These are phyloP conservation scores for Ceriagrion tenellum DNA, from an alignment of 2,888 invertebrate species.

Conservation along the genomic window DNA sequence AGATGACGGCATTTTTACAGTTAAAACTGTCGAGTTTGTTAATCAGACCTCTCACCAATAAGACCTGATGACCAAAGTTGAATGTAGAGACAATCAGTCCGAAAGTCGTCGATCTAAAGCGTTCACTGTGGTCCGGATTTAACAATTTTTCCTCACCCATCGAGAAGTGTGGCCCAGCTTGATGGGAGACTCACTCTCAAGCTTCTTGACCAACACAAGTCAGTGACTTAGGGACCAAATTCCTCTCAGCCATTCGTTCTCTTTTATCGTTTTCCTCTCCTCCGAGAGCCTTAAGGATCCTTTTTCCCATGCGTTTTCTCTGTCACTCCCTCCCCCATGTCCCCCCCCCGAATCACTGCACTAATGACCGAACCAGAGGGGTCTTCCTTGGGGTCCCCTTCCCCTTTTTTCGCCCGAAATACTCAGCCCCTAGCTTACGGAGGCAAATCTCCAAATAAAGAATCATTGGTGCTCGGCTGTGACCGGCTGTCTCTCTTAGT, in stretches of 20 bases:
- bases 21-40: no score
- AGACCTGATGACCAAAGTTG: no score
- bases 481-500: no score
- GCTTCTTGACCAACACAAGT: neutral
- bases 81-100: no score
- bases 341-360: slow-evolving; percentile 28
- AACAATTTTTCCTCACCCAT: neutral
- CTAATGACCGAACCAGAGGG: slow-evolving; percentile 60
- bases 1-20: no score
- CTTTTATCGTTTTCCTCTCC: slow-evolving; percentile 53
- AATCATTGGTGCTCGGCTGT: no score
- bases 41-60: no score
- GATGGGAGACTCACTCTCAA: neutral
- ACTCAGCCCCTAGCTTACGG: neutral
- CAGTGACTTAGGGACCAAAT: neutral
- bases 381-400: neutral
- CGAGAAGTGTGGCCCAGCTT: neutral
- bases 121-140: neutral
- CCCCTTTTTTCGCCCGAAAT: neutral
- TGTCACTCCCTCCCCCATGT: neutral
- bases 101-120: no score
- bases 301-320: slow-evolving; percentile 44
- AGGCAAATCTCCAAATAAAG: slow-evolving; percentile 30
- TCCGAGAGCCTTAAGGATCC: slow-evolving; percentile 43
- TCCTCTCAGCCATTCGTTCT: slow-evolving; percentile 47